Evolutionary conservation across 2,113 vertebrate genomes (phyloP).

Genomic region (Phylloscopus whistleri): DNA sequence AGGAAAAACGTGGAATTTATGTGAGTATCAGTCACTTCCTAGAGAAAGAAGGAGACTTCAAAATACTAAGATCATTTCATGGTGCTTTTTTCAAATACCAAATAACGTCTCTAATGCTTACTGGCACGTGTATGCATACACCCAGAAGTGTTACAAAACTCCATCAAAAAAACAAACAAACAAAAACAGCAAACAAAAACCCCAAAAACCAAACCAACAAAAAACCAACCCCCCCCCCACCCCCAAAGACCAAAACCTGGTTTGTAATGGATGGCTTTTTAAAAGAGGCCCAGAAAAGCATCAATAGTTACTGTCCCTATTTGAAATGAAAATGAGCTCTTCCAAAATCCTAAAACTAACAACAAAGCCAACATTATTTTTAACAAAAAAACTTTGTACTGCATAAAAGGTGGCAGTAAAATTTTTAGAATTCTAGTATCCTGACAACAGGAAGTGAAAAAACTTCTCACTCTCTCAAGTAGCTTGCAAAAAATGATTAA

Average conservation of each 20-base stretch:
- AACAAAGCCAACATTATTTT: neutral
- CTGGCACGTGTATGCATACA: accelerated
- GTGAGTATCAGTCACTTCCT: neutral
- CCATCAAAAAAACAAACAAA: neutral
- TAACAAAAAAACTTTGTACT: neutral
- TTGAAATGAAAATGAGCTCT: neutral
- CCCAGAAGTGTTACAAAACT: neutral
- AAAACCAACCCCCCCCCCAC: too few species aligned
- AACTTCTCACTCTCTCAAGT: neutral
- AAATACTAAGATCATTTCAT: neutral
- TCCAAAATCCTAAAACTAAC: neutral
- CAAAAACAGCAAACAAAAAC: neutral
- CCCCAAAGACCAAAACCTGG: too few species aligned
- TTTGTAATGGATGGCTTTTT: neutral
- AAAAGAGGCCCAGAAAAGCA: neutral
- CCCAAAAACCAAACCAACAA: too few species aligned
- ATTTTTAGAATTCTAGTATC: neutral
- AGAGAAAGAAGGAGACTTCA: neutral
- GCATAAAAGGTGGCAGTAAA: neutral
- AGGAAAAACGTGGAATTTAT: neutral
- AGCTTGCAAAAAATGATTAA: neutral
- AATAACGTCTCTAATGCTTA: neutral
- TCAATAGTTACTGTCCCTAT: neutral
- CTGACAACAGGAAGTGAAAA: neutral
- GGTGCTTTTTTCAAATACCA: neutral